Percentiles rank a stretch among this genome's conserved stretches.
Conservation (phyloP, 1,140 invertebrate species). For the Trichonephila clavipes region DNA sequence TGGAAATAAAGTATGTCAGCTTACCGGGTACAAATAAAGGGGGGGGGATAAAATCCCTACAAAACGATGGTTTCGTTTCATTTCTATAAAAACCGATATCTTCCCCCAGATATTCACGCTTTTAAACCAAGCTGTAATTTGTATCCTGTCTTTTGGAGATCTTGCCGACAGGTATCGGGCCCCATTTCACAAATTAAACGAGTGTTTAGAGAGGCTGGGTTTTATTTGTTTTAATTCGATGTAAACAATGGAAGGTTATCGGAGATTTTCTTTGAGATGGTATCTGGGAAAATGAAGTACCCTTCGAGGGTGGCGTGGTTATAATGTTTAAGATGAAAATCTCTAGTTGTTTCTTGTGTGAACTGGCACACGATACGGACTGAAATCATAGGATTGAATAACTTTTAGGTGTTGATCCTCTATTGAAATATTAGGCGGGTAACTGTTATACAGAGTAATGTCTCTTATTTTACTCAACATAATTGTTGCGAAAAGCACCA, state of each 20-base stretch:
- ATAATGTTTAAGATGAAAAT: not conserved
- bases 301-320: not conserved
- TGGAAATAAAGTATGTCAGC: slow-evolving; percentile 42
- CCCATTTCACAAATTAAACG: not conserved
- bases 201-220: not conserved
- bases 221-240: not conserved
- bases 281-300: not conserved
- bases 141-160: not conserved
- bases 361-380: not conserved
- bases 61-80: not conserved
- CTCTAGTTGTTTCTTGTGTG: not conserved
- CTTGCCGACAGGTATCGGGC: not conserved
- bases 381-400: not conserved
- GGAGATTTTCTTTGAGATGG: not conserved
- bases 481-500: too few relatives aligned
- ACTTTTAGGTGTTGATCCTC: not conserved
- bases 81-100: slow-evolving; percentile 11
- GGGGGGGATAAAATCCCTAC: not conserved
- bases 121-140: slow-evolving; percentile 5
- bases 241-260: slow-evolving; percentile 14
- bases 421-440: not conserved
- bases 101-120: not conserved
- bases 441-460: not conserved
- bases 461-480: too few relatives aligned
- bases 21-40: not conserved